Conservation (phyloP, 2,888 invertebrate species). For the Idaea straminata region DNA sequence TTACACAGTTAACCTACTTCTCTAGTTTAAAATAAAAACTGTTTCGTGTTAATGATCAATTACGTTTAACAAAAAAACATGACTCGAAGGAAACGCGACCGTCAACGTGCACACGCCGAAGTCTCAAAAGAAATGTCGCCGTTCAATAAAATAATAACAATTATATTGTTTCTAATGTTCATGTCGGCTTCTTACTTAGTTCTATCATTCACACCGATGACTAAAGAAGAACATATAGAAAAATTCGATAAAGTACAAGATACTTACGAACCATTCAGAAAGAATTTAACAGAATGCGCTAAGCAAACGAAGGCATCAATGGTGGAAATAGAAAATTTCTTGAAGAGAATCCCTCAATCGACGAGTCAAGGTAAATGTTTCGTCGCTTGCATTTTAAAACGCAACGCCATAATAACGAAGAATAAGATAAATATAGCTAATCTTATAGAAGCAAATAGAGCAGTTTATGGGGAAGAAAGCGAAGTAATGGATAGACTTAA, state of each 20-base stretch:
- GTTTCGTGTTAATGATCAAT: conserved; percentile 49
- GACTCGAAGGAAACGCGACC: conserved; percentile 36
- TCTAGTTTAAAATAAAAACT: conserved; percentile 22
- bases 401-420: conserved; percentile 59
- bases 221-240: conserved; percentile 63
- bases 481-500: conserved; percentile 59
- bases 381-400: conserved; percentile 67
- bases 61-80: conserved; percentile 33
- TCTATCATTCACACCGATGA: conserved; percentile 53
- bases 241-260: conserved; percentile 51
- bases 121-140: conserved; percentile 34
- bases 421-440: conserved; percentile 55
- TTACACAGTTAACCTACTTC: conserved; percentile 20
- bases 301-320: conserved; percentile 62
- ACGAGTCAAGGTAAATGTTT: conserved; percentile 67
- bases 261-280: conserved; percentile 66
- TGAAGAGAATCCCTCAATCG: conserved; percentile 63
- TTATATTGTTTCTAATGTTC: conserved; percentile 41
- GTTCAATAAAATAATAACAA: conserved; percentile 20
- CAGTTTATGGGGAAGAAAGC: conserved; percentile 61
- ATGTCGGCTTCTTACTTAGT: conserved; percentile 41
- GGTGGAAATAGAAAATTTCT: conserved; percentile 61
- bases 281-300: conserved; percentile 65
- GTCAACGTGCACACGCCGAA: conserved; percentile 20
- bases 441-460: conserved; percentile 57